Evolutionary conservation across 1,140 invertebrate genomes (phyloP).

Genomic region (Belonocnema kinseyi): DNA sequence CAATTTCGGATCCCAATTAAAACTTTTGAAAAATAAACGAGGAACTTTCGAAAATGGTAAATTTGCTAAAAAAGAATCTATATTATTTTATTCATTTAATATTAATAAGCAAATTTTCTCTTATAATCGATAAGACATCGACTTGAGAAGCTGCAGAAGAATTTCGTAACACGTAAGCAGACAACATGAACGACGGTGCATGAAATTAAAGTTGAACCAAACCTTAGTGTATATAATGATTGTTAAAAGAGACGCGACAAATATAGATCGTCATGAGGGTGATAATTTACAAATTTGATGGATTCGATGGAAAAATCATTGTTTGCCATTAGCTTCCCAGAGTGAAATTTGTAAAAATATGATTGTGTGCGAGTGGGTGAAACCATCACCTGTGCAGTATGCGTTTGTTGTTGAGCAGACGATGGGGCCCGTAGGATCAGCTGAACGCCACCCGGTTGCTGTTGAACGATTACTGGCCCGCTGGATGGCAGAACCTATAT

Average conservation of each 20-base stretch:
- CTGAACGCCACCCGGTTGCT: slow-evolving; percentile 73
- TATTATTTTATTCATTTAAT: background rate
- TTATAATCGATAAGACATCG: no score
- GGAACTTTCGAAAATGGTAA: slow-evolving; percentile 35
- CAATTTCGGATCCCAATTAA: no score
- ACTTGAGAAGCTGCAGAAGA: background rate
- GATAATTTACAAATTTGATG: slow-evolving; percentile 36
- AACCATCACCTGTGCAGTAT: slow-evolving; percentile 75
- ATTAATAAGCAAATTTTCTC: no score
- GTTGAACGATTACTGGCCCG: slow-evolving; percentile 73
- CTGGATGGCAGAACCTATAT: slow-evolving; percentile 73
- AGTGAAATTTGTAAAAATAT: slow-evolving; percentile 40
- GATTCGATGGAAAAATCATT: background rate
- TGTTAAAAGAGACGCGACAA: slow-evolving; percentile 11
- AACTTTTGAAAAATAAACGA: slow-evolving; percentile 26
- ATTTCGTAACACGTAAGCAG: background rate
- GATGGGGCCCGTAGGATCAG: slow-evolving; percentile 72
- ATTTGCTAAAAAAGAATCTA: slow-evolving; percentile 11
- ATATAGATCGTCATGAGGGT: slow-evolving; percentile 1
- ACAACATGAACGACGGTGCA: background rate
- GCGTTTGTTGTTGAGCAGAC: slow-evolving; percentile 74
- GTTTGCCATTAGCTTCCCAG: slow-evolving; percentile 26
- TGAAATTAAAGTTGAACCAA: background rate
- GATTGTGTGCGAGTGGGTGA: slow-evolving; percentile 62
- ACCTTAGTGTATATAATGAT: background rate